Percentiles rank a stretch among this genome's conserved stretches.
phyloP scores from a whole-genome alignment of 2,888 invertebrate species.

The Drosophila mettleri region DNA sequence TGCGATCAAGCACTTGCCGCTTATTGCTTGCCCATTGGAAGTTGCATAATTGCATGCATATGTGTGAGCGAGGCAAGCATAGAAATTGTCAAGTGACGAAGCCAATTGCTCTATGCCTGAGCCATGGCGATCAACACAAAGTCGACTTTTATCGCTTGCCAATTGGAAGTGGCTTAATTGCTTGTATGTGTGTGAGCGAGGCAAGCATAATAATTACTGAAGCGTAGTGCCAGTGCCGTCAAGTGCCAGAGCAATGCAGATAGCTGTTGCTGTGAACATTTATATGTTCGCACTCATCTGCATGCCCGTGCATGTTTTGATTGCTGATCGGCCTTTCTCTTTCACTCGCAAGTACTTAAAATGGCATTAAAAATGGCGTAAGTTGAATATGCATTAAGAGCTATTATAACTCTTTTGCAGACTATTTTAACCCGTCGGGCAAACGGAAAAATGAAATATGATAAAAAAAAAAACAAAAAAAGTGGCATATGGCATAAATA shows the following conservation, averaged over 20 bases:
- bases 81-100: too few species aligned
- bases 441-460: slow-evolving; percentile 7
- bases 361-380: neutral
- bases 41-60: too few species aligned
- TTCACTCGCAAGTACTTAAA: neutral
- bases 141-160: neutral
- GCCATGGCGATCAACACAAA: too few species aligned
- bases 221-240: too few species aligned
- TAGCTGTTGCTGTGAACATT: neutral
- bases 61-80: too few species aligned
- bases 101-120: too few species aligned
- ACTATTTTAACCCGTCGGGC: slow-evolving; percentile 34
- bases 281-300: neutral
- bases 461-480: too few species aligned
- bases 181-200: neutral
- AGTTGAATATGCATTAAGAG: slow-evolving; percentile 7
- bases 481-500: slow-evolving; percentile 37
- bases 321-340: neutral
- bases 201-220: neutral
- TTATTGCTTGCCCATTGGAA: neutral
- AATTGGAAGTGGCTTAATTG: neutral
- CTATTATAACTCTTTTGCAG: slow-evolving; percentile 7
- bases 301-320: neutral
- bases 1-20: too few species aligned
- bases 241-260: neutral